These are phyloP conservation scores for Sarotherodon lohbergeri DNA, from an alignment of 2,113 vertebrate species.

Conservation along the genomic window DNA sequence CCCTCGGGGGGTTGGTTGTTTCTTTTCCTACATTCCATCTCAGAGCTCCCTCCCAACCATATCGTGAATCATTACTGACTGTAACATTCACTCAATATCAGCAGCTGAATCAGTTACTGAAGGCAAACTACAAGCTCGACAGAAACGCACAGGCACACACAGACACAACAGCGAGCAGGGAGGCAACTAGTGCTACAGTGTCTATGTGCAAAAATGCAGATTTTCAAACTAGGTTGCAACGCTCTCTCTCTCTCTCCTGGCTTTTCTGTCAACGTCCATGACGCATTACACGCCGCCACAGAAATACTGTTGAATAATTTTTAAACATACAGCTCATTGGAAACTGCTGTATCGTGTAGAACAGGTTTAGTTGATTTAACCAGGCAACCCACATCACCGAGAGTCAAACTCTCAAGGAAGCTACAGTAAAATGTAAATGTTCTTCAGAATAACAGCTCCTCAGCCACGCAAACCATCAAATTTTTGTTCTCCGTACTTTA, in stretches of 20 bases:
- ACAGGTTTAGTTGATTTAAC: background rate
- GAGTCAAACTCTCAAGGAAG: background rate
- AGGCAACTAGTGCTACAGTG: background rate
- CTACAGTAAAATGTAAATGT: background rate
- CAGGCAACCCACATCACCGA: background rate
- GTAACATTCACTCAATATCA: slow-evolving; percentile 48
- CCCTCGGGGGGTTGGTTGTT: slow-evolving; percentile 42
- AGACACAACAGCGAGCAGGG: background rate
- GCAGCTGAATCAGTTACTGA: slow-evolving; percentile 19
- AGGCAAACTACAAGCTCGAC: background rate
- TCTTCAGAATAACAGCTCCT: slow-evolving; percentile 17
- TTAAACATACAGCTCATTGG: background rate
- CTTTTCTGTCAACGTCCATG: background rate
- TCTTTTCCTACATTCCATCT: slow-evolving; percentile 53
- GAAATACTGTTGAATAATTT: background rate
- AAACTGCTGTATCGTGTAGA: background rate
- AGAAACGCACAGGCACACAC: background rate
- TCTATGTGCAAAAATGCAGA: background rate
- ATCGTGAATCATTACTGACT: slow-evolving; percentile 57
- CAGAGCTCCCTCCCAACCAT: slow-evolving; percentile 26
- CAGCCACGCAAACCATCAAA: slow-evolving; percentile 26
- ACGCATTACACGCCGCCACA: background rate
- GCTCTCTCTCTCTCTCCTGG: background rate
- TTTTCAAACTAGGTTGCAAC: background rate
- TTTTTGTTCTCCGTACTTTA: slow-evolving; percentile 17